Evolutionary conservation across 92 coral and sea anemone genomes (phyloP), one percentile per base, ranked within the genome.

Genomic region (Anthopleura xanthogrammica): DNA sequence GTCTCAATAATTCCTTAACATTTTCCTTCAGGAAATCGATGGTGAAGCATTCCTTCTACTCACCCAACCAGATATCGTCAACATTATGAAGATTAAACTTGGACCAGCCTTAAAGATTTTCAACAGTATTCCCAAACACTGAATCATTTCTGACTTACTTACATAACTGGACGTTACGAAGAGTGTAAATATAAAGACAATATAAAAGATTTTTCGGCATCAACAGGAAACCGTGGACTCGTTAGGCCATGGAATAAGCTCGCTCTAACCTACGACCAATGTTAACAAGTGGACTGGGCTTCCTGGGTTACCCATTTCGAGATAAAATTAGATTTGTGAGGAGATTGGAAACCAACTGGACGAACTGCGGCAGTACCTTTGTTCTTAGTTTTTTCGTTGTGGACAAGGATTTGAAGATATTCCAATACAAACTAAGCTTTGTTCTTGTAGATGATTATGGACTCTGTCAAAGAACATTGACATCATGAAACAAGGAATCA

Each of bases 71-170:
- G 99, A 96, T 83, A 90, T 96, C 22, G 99, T 96, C n/a, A 96
- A 87, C 83, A 96, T 96, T 71, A 76, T 96, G 76, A 96, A 94
- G 86, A 89, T 96, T 77, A 96, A 96, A 76, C 90, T 96, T 11
- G 99, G 99, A 3, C 99, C 99, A 60, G 99, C 99, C 14, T 89
- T 96, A 29, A 96, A 96, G 92, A 96, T 96, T 70, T 93, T 87
- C 85, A 92, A 93, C 89, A 91, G 94, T 46, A 94, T 96, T 52
- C 94, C 97, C 75, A 90, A 89, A 46, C 72, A 70, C 65, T 81
- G 74, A 48, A 62, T 23, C 20, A 62, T 22, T 41, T n/a, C 13
- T 62, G 24, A 80, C 42, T 39, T 16, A 55, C 64, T 10, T 43
- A 0, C 50, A 23, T 5, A 5, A 46, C 50, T 64, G 40, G 72